Base-by-base conservation (phyloP, 2,113 vertebrate genomes). In the Pitta sordida region DNA sequence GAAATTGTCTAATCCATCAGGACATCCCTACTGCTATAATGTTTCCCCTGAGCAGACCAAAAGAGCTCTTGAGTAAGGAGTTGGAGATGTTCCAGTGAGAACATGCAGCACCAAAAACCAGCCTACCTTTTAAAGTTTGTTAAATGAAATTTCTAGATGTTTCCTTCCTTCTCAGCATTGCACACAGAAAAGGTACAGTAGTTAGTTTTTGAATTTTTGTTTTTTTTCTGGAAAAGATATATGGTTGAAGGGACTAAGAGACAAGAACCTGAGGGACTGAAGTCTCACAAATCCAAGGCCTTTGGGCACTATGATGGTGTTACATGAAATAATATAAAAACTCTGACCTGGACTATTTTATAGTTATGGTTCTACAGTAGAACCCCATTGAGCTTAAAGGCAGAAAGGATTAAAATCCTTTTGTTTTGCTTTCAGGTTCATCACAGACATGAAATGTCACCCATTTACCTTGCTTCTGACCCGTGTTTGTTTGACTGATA, bases 1-100 rank as follows among this genome's bases (percentile, higher is more conserved):
- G 60, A 88, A 95, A 95, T 91, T 43, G 71, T 86, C 94, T 88
- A 95, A 94, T 93, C 96, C 85, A 86, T 73, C 82, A 94, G 93
- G 93, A 83, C 91, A 93, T 93, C 82, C 48, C 63, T 36, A 41
- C 9, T 79, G 67, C 67, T 90, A 23, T 67, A 74, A 91, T 67
- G 79, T 70, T 91, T 71, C 87, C 94, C 88, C 27, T 5, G 68
- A 94, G 85, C 78, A 80, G 71, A 59, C 56, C 73, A 70, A 76
- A 74, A 88, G 87, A 78, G 68, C 71, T 81, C 85, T n/a, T 94
- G 94, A 95, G 91, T 95, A 67, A 93, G 60, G 90, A 94, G 51
- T 3, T 96, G 91, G 90, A 95, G 84, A 36, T 77, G 46, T 80
- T 96, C 94, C 95, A 94, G 59, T 43, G 91, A 87, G 89, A 84